phyloP scores from a whole-genome alignment of 1,140 invertebrate species.

The Megathymus violae region DNA sequence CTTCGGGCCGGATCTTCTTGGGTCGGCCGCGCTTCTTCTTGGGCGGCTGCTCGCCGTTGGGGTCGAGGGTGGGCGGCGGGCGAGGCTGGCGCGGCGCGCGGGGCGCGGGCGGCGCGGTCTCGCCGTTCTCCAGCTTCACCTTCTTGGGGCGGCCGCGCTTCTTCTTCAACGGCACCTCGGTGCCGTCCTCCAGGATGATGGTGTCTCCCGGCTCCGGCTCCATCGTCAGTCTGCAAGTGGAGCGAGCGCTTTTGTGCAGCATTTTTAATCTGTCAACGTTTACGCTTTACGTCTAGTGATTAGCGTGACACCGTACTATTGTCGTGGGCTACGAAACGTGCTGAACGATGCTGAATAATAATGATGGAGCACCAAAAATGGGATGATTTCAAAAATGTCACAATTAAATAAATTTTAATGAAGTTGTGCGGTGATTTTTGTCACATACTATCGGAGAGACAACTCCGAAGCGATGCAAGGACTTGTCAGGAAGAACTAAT shows the following conservation, averaged over 20 bases:
- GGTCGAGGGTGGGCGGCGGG: constrained; percentile 84
- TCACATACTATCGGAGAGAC: too few species aligned
- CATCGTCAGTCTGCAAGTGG: constrained; percentile 76
- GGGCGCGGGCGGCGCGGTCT: too few species aligned
- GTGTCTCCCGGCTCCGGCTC: constrained; percentile 80
- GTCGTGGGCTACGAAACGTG: background rate
- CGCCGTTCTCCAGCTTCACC: constrained; percentile 89
- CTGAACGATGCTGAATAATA: too few species aligned
- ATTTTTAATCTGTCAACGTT: constrained; percentile 46
- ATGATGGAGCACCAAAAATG: too few species aligned
- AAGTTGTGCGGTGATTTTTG: too few species aligned
- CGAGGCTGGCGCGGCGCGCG: too few species aligned
- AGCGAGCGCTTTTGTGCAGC: constrained; percentile 51
- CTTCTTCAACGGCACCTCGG: constrained; percentile 91
- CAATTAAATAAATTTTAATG: too few species aligned
- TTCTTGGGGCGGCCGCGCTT: constrained; percentile 95
- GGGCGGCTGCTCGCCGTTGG: constrained; percentile 86
- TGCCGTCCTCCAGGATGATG: constrained; percentile 85
- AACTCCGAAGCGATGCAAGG: too few species aligned
- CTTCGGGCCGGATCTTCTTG: constrained; percentile 90
- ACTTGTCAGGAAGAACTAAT: too few species aligned
- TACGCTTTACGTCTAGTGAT: constrained; percentile 15
- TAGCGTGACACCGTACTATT: background rate
- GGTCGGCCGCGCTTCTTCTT: constrained; percentile 95
- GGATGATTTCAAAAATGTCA: background rate